phyloP scores from a whole-genome alignment of 2,888 invertebrate species.

The Hypomecis atomaria region DNA sequence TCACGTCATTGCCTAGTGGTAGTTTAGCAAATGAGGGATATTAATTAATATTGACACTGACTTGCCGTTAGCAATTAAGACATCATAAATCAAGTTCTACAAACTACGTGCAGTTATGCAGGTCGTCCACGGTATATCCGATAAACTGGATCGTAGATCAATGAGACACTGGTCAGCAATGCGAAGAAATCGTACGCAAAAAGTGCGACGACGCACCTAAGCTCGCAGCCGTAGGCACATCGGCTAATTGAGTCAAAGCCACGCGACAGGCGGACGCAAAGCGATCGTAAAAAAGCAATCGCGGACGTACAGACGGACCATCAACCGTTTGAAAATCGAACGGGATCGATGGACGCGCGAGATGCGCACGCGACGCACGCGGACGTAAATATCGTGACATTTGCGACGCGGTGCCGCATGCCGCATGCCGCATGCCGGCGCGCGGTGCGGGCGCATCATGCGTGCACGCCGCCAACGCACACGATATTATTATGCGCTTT shows the following conservation, averaged over 20 bases:
- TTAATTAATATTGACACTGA: background rate
- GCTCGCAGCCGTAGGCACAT: slow-evolving; percentile 39
- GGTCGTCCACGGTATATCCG: slow-evolving; percentile 8
- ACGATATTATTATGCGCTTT: slow-evolving; percentile 43
- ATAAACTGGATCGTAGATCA: slow-evolving; percentile 51
- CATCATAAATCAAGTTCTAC: background rate
- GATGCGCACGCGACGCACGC: slow-evolving; percentile 59
- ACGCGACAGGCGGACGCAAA: slow-evolving; percentile 47
- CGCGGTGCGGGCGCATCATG: slow-evolving; percentile 24
- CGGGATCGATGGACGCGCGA: slow-evolving; percentile 61
- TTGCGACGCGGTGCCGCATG: slow-evolving; percentile 59
- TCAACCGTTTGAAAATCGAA: slow-evolving; percentile 59
- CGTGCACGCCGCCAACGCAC: slow-evolving; percentile 47
- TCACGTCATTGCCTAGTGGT: background rate
- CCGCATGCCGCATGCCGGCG: too few relatives aligned
- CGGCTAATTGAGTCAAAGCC: slow-evolving; percentile 48
- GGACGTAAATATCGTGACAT: slow-evolving; percentile 79
- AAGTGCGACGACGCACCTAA: slow-evolving; percentile 48
- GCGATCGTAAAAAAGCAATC: slow-evolving; percentile 53
- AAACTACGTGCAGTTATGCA: too few relatives aligned
- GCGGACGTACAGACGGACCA: slow-evolving; percentile 62
- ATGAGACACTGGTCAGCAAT: slow-evolving; percentile 50
- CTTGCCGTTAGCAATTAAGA: background rate
- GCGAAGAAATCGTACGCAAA: slow-evolving; percentile 47
- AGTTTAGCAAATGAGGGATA: background rate